Evolutionary conservation across 2,113 vertebrate genomes (phyloP).

Genomic region (Hyaena hyaena): DNA sequence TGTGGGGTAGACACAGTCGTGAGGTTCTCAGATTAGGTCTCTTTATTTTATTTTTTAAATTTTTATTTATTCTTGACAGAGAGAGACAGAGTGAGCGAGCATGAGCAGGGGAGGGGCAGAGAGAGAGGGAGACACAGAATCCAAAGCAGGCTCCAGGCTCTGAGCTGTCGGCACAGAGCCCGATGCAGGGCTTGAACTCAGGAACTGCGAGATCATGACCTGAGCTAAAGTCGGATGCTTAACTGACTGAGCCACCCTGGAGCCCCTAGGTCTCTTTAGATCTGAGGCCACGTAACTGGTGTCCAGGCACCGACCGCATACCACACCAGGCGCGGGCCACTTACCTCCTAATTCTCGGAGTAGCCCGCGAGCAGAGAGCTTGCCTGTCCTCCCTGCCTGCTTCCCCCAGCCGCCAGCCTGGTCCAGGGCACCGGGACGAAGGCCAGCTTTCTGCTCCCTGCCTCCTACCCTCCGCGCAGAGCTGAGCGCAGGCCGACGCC

Average conservation of each 20-base stretch:
- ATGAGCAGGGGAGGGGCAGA: too few species aligned
- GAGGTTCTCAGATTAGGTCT: not conserved
- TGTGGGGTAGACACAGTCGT: accelerated
- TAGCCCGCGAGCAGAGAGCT: not conserved
- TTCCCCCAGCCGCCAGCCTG: not conserved
- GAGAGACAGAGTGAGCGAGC: too few species aligned
- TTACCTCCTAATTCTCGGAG: not conserved
- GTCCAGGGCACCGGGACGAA: not conserved
- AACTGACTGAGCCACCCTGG: too few species aligned
- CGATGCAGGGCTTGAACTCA: too few species aligned
- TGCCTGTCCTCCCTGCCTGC: not conserved
- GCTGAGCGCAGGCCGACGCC: not conserved
- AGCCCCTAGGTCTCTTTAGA: not conserved
- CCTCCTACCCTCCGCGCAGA: not conserved
- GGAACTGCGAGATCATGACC: too few species aligned
- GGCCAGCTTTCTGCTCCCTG: not conserved
- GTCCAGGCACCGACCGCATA: not conserved
- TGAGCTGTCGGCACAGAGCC: too few species aligned
- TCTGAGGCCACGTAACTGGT: not conserved
- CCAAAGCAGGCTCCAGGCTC: too few species aligned
- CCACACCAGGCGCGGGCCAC: not conserved
- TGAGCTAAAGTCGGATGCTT: too few species aligned
- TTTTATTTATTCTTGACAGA: too few species aligned
- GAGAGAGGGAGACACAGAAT: too few species aligned
- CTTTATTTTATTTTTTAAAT: not conserved